phyloP scores from a whole-genome alignment of 2,113 vertebrate species.

The Synodontis membranacea region DNA sequence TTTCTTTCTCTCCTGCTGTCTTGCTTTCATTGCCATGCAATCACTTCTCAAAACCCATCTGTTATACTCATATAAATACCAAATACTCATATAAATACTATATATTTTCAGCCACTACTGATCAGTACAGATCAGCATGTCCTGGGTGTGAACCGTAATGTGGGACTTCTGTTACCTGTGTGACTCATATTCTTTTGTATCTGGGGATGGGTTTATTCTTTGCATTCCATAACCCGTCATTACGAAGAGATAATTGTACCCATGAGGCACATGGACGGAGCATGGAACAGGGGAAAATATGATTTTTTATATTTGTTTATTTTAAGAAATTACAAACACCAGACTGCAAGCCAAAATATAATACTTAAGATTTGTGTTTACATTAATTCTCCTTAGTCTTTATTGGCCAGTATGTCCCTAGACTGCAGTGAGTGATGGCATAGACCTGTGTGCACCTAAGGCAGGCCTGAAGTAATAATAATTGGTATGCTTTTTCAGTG shows the following conservation, averaged over 20 bases:
- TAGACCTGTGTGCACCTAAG: background rate
- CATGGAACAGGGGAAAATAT: background rate
- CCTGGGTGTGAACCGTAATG: background rate
- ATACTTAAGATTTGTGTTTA: background rate
- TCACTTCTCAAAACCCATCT: background rate
- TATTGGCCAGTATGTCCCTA: background rate
- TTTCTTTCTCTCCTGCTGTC: background rate
- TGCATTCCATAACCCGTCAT: background rate
- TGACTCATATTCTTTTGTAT: slow-evolving; percentile 58
- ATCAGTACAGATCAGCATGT: background rate
- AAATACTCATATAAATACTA: no score
- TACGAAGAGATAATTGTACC: background rate
- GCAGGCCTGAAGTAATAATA: background rate
- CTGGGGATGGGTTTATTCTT: background rate
- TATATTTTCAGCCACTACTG: background rate
- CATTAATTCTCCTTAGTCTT: background rate
- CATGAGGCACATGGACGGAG: background rate
- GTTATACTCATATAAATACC: no score
- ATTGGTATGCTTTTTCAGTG: background rate
- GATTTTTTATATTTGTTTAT: no score
- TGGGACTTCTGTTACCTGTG: slow-evolving; percentile 59
- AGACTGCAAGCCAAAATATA: background rate
- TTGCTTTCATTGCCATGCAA: background rate
- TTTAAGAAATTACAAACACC: background rate
- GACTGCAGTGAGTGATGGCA: background rate